Percentiles rank a stretch among this genome's conserved stretches.
Conservation (phyloP, 2,113 vertebrate genomes). For the Lanius ludovicianus region DNA sequence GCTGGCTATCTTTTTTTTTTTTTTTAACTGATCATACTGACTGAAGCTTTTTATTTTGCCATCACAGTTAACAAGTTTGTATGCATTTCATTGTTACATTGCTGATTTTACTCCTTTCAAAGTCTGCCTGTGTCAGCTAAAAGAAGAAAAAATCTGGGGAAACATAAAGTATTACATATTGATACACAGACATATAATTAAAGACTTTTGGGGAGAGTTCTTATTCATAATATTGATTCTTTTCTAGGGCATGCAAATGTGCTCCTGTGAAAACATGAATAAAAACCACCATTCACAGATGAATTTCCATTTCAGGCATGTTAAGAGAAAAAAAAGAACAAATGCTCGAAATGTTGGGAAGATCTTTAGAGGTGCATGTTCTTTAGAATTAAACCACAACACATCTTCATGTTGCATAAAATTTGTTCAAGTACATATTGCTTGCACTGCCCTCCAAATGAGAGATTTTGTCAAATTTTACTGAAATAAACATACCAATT, state of each 20-base stretch:
- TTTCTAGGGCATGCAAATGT: slow-evolving; percentile 66
- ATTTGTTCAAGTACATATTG: slow-evolving; percentile 22
- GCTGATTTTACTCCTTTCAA: slow-evolving; percentile 75
- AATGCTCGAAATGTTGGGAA: slow-evolving; percentile 34
- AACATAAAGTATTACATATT: slow-evolving; percentile 77
- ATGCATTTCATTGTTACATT: slow-evolving; percentile 69
- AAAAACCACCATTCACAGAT: slow-evolving; percentile 58
- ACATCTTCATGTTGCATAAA: neutral
- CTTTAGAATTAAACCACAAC: slow-evolving; percentile 40
- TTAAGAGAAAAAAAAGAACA: slow-evolving; percentile 37
- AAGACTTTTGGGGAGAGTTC: slow-evolving; percentile 65
- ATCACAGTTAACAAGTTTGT: slow-evolving; percentile 76
- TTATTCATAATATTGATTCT: slow-evolving; percentile 74
- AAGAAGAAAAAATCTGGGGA: slow-evolving; percentile 47
- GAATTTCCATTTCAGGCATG: slow-evolving; percentile 63
- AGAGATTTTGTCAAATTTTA: neutral
- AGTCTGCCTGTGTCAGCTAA: slow-evolving; percentile 72
- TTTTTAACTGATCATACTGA: slow-evolving; percentile 71
- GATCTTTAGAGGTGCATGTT: slow-evolving; percentile 28
- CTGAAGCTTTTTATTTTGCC: slow-evolving; percentile 77
- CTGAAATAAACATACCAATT: slow-evolving; percentile 38
- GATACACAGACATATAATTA: slow-evolving; percentile 75
- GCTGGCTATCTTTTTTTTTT: slow-evolving; percentile 66
- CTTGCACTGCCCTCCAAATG: slow-evolving; percentile 31
- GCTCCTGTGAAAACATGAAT: slow-evolving; percentile 54